Conservation (phyloP, 30 jellyfish, hydroid and myxozoan genomes). For the Pelagia noctiluca region DNA sequence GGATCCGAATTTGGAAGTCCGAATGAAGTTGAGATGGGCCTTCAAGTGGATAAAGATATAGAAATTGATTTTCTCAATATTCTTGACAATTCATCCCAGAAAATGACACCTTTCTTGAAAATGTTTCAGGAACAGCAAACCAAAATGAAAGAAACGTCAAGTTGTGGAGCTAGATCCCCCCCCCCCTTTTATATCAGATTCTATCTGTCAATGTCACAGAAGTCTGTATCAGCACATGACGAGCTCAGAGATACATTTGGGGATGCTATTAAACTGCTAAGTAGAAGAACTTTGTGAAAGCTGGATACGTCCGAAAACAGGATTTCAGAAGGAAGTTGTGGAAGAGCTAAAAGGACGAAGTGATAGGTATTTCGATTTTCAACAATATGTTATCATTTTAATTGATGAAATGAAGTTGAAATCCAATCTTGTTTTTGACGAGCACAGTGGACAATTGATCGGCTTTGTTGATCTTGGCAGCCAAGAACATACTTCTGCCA, state of each 20-base stretch:
- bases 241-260: constrained; percentile 47
- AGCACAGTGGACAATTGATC: constrained; percentile 19
- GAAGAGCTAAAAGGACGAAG: constrained; percentile 34
- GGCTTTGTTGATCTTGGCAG: constrained; percentile 45
- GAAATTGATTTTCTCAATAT: constrained; percentile 34
- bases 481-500: constrained; percentile 7
- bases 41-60: constrained; percentile 36
- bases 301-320: constrained; percentile 63
- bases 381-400: constrained; percentile 55
- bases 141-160: constrained; percentile 25
- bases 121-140: constrained; percentile 46
- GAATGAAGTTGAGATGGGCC: no score
- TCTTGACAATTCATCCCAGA: constrained; percentile 29
- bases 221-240: constrained; percentile 52
- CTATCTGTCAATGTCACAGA: constrained; percentile 27
- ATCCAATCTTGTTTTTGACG: constrained; percentile 26
- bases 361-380: not conserved
- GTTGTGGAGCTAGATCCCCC: constrained; percentile 37
- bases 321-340: constrained; percentile 59
- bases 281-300: constrained; percentile 65
- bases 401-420: constrained; percentile 60
- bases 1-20: no score
- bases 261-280: constrained; percentile 46
- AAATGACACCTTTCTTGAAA: constrained; percentile 39
- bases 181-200: constrained; percentile 17